Percentiles rank a stretch among this genome's conserved stretches.
Conservation (phyloP, 2,888 invertebrate species). For the Ceramica pisi region DNA sequence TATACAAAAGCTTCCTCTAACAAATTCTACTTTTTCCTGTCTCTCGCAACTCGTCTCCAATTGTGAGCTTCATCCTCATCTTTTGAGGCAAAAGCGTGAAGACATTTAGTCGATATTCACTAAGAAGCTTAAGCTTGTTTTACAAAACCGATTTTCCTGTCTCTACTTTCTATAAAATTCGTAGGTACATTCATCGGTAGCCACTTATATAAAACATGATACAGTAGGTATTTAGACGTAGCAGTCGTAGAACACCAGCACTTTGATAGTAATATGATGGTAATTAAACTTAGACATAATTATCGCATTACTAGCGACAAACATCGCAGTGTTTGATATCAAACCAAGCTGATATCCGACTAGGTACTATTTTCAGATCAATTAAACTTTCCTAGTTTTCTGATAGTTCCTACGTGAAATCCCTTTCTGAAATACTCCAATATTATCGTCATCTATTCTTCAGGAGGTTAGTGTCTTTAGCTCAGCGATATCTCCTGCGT, state of each 20-base stretch:
- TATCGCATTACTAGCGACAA: not conserved
- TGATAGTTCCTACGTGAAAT: not conserved
- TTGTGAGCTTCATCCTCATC: too few relatives aligned
- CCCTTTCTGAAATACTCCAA: too few relatives aligned
- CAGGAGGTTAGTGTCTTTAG: not conserved
- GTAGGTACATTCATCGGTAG: too few relatives aligned
- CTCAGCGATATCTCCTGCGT: not conserved
- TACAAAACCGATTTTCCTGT: too few relatives aligned
- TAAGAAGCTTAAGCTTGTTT: too few relatives aligned
- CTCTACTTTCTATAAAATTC: too few relatives aligned
- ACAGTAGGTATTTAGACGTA: not conserved
- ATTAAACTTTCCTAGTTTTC: not conserved
- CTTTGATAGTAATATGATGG: not conserved
- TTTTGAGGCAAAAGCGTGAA: too few relatives aligned
- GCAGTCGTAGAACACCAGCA: not conserved
- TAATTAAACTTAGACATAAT: too few relatives aligned
- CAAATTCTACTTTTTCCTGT: too few relatives aligned
- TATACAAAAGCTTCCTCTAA: too few relatives aligned
- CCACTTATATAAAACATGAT: not conserved
- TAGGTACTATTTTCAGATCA: not conserved
- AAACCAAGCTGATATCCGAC: not conserved
- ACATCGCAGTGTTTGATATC: not conserved
- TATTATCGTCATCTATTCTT: not conserved
- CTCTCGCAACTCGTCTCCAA: not conserved
- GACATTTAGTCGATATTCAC: too few relatives aligned